Evolutionary conservation across 2,888 invertebrate species (phyloP).

Genomic region (Bellardia bayeri): DNA sequence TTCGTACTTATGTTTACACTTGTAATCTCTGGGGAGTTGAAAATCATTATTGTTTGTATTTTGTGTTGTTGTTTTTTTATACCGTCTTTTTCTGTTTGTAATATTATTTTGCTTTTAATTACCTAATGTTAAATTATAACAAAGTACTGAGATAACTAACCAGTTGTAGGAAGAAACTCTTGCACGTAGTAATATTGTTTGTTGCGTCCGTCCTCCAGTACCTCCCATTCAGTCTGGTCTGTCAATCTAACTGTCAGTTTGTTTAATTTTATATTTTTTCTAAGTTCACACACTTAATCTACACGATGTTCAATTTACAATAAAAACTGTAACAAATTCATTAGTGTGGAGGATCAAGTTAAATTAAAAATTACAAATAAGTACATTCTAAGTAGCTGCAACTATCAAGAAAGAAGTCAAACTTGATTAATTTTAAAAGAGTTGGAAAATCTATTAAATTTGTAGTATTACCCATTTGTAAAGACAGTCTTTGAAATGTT

Average conservation of each 20-base stretch:
- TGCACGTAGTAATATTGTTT: not conserved
- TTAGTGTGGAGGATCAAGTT: conserved; percentile 17
- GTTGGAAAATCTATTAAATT: not conserved
- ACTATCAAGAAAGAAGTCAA: no score
- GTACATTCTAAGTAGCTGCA: not conserved
- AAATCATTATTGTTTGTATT: conserved; percentile 34
- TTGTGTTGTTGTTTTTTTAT: conserved; percentile 4
- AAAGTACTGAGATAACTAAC: not conserved
- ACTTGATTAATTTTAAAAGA: not conserved
- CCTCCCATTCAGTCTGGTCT: conserved; percentile 3
- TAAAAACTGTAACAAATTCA: conserved; percentile 54
- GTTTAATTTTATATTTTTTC: not conserved
- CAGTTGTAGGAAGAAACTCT: not conserved
- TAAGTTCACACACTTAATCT: conserved; percentile 17
- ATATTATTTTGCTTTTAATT: conserved; percentile 56
- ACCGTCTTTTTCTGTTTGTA: not conserved
- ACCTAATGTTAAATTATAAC: conserved; percentile 33
- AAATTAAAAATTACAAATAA: conserved; percentile 38
- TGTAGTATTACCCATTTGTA: not conserved
- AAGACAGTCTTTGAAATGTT: no score
- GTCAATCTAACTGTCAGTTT: conserved; percentile 23
- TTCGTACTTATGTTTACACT: conserved; percentile 70
- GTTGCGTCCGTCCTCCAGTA: not conserved
- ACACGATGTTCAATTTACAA: conserved; percentile 18
- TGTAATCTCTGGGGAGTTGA: conserved; percentile 66